Base-by-base conservation (phyloP, 2,113 vertebrate species). In the Marmota flaviventris region DNA sequence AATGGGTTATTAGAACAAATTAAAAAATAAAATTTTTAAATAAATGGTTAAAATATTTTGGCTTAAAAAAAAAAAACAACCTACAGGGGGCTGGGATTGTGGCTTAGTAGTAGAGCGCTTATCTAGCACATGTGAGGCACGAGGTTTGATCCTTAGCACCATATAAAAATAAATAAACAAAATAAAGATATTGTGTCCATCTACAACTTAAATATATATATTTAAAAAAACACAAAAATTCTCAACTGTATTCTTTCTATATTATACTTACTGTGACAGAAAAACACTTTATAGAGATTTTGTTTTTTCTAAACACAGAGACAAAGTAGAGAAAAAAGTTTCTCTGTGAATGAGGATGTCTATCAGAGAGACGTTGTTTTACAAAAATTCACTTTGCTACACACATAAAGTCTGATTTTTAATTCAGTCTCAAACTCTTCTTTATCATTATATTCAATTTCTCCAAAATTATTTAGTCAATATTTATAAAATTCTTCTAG, bases 381-480 rank as follows among this genome's bases (percentile, higher is more conserved):
- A 69, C 82, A 96, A 94, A 87, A 96, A 94, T 73, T 85, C 25
- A 84, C 39, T 82, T 81, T 94, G n/a, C 25, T 72, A 45, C 0
- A 75, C 18, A 86, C 16, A 78, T 24, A 90, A 85, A 70, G 12
- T 51, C 48, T 51, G 48, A 63, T 67, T 24, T 96, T 97, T 93
- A 89, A 73, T 45, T 78, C 22, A 84, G 56, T 75, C 45, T 88
- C 85, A 87, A 89, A 25, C n/a, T 70, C 85, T 76, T 95, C 56
- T 58, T 58, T 67, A 58, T 51, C 45, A 39, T 92, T 39, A 78
- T 27, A 92, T 76, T 85, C 29, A 65, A 18, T 83, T 94, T 95
- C 79, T 65, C 88, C n/a, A 92, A 75, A 85, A 73, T 92, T 89
- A 96, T 89, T 39, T 63, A n/a, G 42, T 73, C 56, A 85, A 82